These are phyloP conservation scores for Drosophila paucipuncta DNA, from an alignment of 2,888 invertebrate genomes.

Conservation along the genomic window DNA sequence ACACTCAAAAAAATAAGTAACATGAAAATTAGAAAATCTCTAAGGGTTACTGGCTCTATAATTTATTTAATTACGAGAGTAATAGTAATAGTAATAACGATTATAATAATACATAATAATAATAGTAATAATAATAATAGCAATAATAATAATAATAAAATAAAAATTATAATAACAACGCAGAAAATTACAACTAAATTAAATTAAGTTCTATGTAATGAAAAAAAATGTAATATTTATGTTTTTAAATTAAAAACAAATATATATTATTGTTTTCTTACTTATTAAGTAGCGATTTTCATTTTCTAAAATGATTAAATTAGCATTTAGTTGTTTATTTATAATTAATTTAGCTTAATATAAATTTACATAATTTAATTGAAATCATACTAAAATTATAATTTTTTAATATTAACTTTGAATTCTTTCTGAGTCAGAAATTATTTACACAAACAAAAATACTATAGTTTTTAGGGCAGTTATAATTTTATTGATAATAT, in stretches of 20 bases:
- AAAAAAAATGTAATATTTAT: no score
- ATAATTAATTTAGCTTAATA: neutral
- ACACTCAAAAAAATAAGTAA: neutral
- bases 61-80: neutral
- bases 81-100: no score
- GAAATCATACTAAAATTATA: neutral
- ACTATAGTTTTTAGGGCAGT: neutral
- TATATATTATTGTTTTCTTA: no score
- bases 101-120: neutral
- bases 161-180: neutral
- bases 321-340: neutral
- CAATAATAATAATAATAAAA: neutral
- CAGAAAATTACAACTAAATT: no score
- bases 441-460: neutral
- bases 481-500: neutral
- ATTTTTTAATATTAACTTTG: neutral
- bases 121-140: neutral
- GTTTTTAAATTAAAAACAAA: no score
- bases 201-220: no score
- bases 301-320: no score
- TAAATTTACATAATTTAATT: neutral
- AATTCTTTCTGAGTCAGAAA: neutral
- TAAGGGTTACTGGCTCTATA: neutral
- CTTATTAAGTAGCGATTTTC: no score
- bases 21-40: neutral